Evolutionary conservation across 2,797 vertebrate genomes (phyloP).

Genomic region (Esox masquinongy): DNA sequence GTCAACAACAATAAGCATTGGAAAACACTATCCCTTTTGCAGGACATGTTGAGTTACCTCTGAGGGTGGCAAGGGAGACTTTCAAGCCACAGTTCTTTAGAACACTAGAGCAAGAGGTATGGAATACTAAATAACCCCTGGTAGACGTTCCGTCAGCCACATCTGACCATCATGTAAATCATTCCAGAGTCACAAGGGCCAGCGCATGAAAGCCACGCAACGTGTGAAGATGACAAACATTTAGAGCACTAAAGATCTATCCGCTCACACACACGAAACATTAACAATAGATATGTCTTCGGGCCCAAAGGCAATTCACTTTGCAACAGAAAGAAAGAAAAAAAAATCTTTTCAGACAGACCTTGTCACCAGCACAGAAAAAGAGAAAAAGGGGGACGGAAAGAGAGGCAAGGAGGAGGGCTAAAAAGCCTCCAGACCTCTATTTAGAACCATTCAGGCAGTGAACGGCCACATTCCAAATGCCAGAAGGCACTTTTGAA

Average conservation of each 20-base stretch:
- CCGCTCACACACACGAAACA: conserved; percentile 19
- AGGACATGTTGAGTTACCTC: not conserved
- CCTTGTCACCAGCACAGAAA: conserved; percentile 65
- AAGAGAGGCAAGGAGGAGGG: conserved; percentile 57
- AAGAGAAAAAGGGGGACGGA: conserved; percentile 28
- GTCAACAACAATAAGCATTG: not conserved
- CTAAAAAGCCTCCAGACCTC: conserved; percentile 66
- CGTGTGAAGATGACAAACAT: conserved; percentile 8
- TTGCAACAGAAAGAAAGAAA: conserved; percentile 59
- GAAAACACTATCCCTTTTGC: not conserved
- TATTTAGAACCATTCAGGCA: conserved; percentile 77
- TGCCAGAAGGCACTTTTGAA: conserved; percentile 77
- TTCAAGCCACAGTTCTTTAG: not conserved
- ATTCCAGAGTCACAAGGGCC: not conserved
- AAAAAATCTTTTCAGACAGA: conserved; percentile 67
- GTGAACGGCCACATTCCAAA: conserved; percentile 77
- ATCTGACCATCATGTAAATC: not conserved
- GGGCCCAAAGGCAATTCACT: conserved; percentile 59
- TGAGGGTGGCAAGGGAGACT: not conserved
- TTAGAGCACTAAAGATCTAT: not conserved
- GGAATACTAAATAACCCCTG: not conserved
- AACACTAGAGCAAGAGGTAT: not conserved
- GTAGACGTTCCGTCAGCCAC: not conserved
- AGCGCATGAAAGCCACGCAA: conserved; percentile 7
- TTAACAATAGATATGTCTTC: conserved; percentile 50